Base-by-base conservation (phyloP, 1,140 invertebrate species). In the Anoplolepis gracilipes region DNA sequence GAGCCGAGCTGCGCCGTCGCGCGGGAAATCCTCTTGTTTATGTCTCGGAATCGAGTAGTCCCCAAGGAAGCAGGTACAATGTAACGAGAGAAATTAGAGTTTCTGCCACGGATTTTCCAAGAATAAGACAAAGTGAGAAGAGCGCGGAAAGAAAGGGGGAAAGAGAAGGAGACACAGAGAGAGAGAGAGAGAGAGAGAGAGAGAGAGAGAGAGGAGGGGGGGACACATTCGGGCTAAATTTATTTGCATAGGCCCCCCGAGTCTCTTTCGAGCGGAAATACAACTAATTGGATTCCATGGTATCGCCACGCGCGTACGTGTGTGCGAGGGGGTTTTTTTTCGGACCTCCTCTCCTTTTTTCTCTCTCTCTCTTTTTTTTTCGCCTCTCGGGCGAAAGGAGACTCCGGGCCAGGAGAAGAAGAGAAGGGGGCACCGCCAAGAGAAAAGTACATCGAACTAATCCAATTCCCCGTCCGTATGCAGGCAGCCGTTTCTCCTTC, bases 401-500 rank as follows among this genome's bases (percentile, higher is more conserved):
- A 28, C 30, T n/a, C 39, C 39, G 11, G 10, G 39, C 10, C 0
- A 16, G 11, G 42, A 46, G 42, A 46, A 11, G 0, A 5, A 16
- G 22, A 19, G 25, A 28, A 5, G 33, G 16, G 42, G 65, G 64
- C 49, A 61, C 76, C 75, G 53, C 73, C 57, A 70, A 87, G 79
- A 86, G 79, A 86, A 84, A 87, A 85, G 75, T 85, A 90, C 85
- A 85, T 90, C 81, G 85, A 49, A 85, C 87, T 90, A 90, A 90
- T 90, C 85, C 84, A 88, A 90, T 89, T 88, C 72, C 62, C 72
- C 62, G 76, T 89, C 81, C 65, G 88, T 86, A 86, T 89, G 85
- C 81, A 89, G 76, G 85, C 81, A 89, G 76, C 28, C 53, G 49
- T 49, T 49, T 36, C 39, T 77, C 22, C 59, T 70, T 33, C 33